These are phyloP conservation scores for Tipula unca DNA, from an alignment of 2,888 invertebrate genomes.

Conservation along the genomic window DNA sequence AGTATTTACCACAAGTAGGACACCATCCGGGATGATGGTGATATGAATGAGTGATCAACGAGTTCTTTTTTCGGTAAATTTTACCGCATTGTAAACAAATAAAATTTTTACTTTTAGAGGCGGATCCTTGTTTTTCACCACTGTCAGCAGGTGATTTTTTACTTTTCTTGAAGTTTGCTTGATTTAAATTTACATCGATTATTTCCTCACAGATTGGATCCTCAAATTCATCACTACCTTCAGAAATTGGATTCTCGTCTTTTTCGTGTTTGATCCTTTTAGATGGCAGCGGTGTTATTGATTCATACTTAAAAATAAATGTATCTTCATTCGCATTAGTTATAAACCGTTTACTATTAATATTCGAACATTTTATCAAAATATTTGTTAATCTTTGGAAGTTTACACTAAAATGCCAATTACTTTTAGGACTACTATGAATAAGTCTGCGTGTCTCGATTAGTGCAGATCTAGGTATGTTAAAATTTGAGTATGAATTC, in stretches of 20 bases:
- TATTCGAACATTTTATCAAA: neutral
- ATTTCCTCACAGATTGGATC: neutral
- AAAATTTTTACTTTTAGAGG: neutral
- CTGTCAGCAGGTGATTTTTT: neutral
- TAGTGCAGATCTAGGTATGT: neutral
- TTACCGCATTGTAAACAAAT: conserved; percentile 27
- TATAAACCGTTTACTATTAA: neutral
- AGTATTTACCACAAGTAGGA: conserved; percentile 40
- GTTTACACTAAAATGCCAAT: neutral
- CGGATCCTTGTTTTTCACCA: neutral
- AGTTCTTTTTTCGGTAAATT: conserved; percentile 40
- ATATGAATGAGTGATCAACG: conserved; percentile 37
- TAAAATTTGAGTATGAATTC: neutral
- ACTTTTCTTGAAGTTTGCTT: neutral
- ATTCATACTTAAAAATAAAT: neutral
- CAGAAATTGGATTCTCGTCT: neutral
- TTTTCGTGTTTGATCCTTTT: neutral
- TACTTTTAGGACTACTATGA: neutral
- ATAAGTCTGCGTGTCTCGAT: neutral
- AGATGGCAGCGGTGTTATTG: neutral
- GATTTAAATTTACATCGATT: neutral
- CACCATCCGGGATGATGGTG: conserved; percentile 41
- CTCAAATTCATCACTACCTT: neutral
- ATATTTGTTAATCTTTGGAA: neutral
- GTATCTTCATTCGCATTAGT: neutral